phyloP scores from a whole-genome alignment of 2,113 vertebrate genomes.

The human (Homo sapiens) region GRCh38 chr3:29123501-29124000 shows the following conservation, averaged over 20 bases:
- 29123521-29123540: no score
- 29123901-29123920: constrained; percentile 58
- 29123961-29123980: constrained; percentile 57
- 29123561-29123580: no score
- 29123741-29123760: not conserved
- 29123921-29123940: not conserved
- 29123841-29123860: not conserved
- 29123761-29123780: not conserved
- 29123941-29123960: constrained; percentile 56
- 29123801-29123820: not conserved
- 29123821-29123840: constrained; percentile 30
- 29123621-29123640: no score
- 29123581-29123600: no score
- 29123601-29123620: no score
- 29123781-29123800: constrained; percentile 13
- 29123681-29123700: not conserved
- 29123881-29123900: not conserved
- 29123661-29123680: not conserved
- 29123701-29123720: not conserved
- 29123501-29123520: no score
- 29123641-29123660: not conserved
- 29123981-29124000: not conserved
- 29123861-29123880: constrained; percentile 40
- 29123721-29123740: not conserved
- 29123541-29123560: no score